phyloP scores from a whole-genome alignment of 1,140 invertebrate genomes.

The Drosophila saltans region DNA sequence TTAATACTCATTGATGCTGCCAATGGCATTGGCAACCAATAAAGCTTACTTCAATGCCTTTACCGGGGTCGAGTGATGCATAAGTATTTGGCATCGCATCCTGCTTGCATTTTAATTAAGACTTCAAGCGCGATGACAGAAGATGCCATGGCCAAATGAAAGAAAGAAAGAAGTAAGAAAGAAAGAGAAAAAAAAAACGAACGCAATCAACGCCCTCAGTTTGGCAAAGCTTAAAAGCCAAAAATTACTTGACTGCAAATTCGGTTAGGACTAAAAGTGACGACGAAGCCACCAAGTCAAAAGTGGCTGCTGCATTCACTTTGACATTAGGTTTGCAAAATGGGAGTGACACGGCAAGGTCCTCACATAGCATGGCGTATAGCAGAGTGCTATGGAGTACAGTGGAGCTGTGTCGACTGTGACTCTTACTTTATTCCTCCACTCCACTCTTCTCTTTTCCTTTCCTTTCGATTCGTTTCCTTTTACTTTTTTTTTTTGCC shows the following conservation, averaged over 20 bases:
- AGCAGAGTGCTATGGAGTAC: neutral
- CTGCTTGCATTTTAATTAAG: slow-evolving; percentile 40
- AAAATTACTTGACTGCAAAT: slow-evolving; percentile 46
- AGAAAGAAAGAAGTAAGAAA: slow-evolving; percentile 2
- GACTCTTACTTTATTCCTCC: neutral
- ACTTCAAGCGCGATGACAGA: slow-evolving; percentile 19
- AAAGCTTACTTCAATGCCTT: slow-evolving; percentile 16
- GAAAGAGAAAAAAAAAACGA: slow-evolving; percentile 5
- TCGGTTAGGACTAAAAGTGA: slow-evolving; percentile 52
- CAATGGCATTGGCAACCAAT: slow-evolving; percentile 24
- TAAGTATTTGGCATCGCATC: slow-evolving; percentile 8
- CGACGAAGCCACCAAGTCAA: neutral
- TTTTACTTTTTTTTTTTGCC: neutral
- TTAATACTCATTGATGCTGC: slow-evolving; percentile 8
- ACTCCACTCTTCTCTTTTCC: neutral
- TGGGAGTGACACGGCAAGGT: neutral
- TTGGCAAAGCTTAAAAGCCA: slow-evolving; percentile 20
- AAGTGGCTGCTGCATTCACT: slow-evolving; percentile 22
- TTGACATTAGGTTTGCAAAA: slow-evolving; percentile 3
- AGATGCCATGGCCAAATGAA: slow-evolving; percentile 9
- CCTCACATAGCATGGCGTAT: neutral
- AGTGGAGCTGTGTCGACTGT: neutral
- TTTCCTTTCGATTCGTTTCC: too few relatives aligned
- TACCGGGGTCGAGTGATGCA: slow-evolving; percentile 5
- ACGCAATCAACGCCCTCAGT: slow-evolving; percentile 18